Percentiles rank a stretch among this genome's conserved stretches.
phyloP scores from a whole-genome alignment of 1,140 invertebrate genomes.

The Acromyrmex charruanus region DNA sequence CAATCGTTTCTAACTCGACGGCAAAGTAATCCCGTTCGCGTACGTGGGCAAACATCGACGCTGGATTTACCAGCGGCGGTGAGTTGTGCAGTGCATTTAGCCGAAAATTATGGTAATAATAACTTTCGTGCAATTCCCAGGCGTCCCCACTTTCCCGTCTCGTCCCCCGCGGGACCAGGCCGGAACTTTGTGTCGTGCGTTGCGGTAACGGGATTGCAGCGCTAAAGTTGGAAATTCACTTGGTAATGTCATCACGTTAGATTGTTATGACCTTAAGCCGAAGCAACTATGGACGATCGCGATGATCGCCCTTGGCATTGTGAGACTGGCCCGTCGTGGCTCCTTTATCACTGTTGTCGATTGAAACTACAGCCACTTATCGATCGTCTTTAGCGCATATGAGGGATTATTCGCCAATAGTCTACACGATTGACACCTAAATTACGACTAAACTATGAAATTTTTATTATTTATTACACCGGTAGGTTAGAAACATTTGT shows the following conservation, averaged over 20 bases:
- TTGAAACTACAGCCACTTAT: constrained; percentile 47
- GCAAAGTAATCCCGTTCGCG: constrained; percentile 64
- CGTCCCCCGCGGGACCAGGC: background rate
- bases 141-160: constrained; percentile 29
- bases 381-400: background rate
- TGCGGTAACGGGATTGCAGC: constrained; percentile 73
- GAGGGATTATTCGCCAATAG: background rate
- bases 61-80: constrained; percentile 67
- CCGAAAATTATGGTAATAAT: constrained; percentile 82
- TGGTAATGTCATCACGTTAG: constrained; percentile 75
- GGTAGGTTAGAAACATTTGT: background rate
- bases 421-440: background rate
- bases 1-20: constrained; percentile 65
- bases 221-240: constrained; percentile 78
- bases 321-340: background rate
- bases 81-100: constrained; percentile 76
- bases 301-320: constrained; percentile 65
- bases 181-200: constrained; percentile 69
- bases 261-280: constrained; percentile 72
- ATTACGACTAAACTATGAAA: background rate
- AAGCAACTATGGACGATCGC: constrained; percentile 42
- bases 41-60: constrained; percentile 74
- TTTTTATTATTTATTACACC: background rate
- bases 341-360: constrained; percentile 43
- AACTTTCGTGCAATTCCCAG: constrained; percentile 72